Evolutionary conservation across 1,140 invertebrate species (phyloP).

Genomic region (Elysia chlorotica): DNA sequence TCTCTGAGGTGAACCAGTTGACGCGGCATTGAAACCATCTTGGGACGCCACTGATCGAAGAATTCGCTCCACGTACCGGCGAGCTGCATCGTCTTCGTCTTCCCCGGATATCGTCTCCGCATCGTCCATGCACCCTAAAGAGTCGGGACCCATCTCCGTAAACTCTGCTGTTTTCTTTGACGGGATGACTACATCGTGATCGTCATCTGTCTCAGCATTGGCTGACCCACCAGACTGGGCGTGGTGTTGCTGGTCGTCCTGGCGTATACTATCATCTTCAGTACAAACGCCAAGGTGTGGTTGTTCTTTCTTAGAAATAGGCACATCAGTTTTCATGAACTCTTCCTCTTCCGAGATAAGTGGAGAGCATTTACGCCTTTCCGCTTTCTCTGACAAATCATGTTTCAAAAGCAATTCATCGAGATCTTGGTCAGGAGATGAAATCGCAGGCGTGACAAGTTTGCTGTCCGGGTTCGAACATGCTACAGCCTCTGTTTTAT

Average conservation of each 20-base stretch:
- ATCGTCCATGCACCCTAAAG: not conserved
- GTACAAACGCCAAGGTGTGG: too few species aligned
- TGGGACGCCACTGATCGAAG: too few species aligned
- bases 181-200: too few species aligned
- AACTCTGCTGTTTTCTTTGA: not conserved
- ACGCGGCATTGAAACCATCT: too few species aligned
- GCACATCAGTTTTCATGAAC: too few species aligned
- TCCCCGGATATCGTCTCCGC: not conserved
- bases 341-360: not conserved
- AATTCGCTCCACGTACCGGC: not conserved
- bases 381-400: slow-evolving; percentile 26
- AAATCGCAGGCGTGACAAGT: too few species aligned
- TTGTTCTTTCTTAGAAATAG: too few species aligned
- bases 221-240: not conserved
- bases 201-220: not conserved
- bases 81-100: slow-evolving; percentile 8
- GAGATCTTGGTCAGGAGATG: slow-evolving; percentile 28
- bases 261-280: not conserved
- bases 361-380: not conserved
- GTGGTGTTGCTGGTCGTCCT: not conserved
- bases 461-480: not conserved
- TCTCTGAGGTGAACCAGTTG: too few species aligned
- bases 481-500: too few species aligned
- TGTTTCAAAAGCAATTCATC: too few species aligned
- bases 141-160: not conserved